Evolutionary conservation across 2,113 vertebrate genomes (phyloP), one percentile per base, ranked within the genome.

Genomic region (Proterorhinus semilunaris): DNA sequence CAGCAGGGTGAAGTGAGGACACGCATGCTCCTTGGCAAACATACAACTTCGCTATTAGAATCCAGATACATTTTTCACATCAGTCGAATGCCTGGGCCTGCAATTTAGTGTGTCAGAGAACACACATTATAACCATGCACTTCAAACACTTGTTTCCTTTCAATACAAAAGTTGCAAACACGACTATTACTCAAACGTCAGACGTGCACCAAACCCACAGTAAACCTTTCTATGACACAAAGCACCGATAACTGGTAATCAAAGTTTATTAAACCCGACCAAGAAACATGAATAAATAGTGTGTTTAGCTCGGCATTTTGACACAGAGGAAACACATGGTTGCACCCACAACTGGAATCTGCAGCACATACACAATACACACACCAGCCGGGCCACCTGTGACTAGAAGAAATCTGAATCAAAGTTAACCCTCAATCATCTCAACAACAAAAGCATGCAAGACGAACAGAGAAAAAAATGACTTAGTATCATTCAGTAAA

Each of bases 31-130:
- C 89, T 89, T 93, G 92, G 91, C 91, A 92, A 88, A 91, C 81
- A 84, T 72, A 90, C 90, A 90, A 89, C 86, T 90, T 90, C 62
- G 86, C 91, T 90, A 89, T 91, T 91, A 91, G 91, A 91, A 91
- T 91, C 90, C 90, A 90, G 88, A 90, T 90, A 90, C 86, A 90
- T 92, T 92, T 92, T 91, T 92, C 84, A 88, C 83, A 90, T 92
- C 87, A 86, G 87, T 82, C 79, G 81, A 89, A 92, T 90, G 87
- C 87, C 86, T 85, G 79, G 50, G 79, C 78, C 71, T 87, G 76
- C 68, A 58, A n/a, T 43, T 63, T n/a, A 82, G 82, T 84, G 81
- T 80, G 79, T 84, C 53, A 63, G 58, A 77, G 75, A 85, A 83
- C 55, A 68, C 72, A 69, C 68, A 79, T 71, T 54, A 72, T 61